Conservation (phyloP, 35 echinoderm and acorn worm species). For the Patiria miniata region DNA sequence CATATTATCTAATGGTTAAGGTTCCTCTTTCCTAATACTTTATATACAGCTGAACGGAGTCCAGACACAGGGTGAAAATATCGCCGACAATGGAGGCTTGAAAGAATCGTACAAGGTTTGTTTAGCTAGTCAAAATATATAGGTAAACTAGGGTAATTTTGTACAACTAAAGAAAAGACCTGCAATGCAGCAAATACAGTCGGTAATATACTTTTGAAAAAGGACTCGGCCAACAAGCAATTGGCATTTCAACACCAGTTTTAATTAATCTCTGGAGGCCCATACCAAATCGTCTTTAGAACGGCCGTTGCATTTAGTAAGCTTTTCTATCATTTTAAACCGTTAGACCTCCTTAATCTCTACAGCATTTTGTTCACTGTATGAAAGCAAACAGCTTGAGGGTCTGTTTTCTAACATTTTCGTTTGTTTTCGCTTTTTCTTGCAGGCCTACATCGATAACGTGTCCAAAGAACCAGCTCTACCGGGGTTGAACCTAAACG, state of each 20-base stretch:
- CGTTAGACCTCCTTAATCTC: background rate
- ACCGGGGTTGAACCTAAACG: slow-evolving; percentile 32
- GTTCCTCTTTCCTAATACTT: background rate
- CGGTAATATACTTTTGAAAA: background rate
- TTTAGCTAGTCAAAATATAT: background rate
- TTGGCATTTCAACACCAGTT: no score
- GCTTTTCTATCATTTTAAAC: background rate
- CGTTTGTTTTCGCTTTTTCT: no score
- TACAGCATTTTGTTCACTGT: no score
- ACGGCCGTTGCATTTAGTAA: no score
- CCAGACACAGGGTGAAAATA: slow-evolving; percentile 85
- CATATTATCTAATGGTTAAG: background rate
- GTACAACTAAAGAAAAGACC: background rate
- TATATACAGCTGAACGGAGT: slow-evolving; percentile 70
- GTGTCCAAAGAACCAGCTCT: background rate
- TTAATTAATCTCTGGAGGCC: no score
- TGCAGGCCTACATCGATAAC: slow-evolving; percentile 35
- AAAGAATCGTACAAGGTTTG: slow-evolving; percentile 69
- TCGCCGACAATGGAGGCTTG: slow-evolving; percentile 84
- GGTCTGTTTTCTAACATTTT: no score
- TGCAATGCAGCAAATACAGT: background rate
- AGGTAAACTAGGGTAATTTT: background rate
- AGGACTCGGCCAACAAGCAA: background rate
- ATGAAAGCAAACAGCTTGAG: no score
- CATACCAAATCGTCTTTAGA: no score